Conservation (phyloP, 2,888 invertebrate species). For the Cantharis rustica region DNA sequence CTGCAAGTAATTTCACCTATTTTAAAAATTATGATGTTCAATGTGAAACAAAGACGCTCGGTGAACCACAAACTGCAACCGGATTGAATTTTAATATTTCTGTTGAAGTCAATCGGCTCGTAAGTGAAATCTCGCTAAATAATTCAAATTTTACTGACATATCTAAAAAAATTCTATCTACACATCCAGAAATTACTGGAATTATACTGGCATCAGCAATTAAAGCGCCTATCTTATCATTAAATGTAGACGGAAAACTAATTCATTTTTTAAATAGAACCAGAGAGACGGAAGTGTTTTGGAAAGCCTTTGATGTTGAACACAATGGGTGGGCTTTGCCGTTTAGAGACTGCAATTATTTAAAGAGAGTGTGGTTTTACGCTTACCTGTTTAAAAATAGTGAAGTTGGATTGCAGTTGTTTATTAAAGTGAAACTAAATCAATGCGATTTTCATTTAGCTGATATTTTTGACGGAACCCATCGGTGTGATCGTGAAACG, state of each 20-base stretch:
- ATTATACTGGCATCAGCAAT: constrained; percentile 52
- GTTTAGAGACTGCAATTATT: constrained; percentile 53
- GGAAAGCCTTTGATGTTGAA: constrained; percentile 60
- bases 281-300: constrained; percentile 60
- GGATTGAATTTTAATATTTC: constrained; percentile 46
- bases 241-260: constrained; percentile 45
- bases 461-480: constrained; percentile 70
- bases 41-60: constrained; percentile 47
- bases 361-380: constrained; percentile 50
- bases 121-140: constrained; percentile 35
- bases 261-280: constrained; percentile 53
- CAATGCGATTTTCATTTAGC: constrained; percentile 74
- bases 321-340: constrained; percentile 52
- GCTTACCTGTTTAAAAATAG: constrained; percentile 45
- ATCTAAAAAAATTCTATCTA: constrained; percentile 59
- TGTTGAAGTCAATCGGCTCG: constrained; percentile 37
- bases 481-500: constrained; percentile 62
- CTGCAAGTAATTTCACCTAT: constrained; percentile 52
- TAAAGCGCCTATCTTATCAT: constrained; percentile 41
- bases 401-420: constrained; percentile 45
- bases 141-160: constrained; percentile 39
- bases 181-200: constrained; percentile 53
- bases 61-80: constrained; percentile 49
- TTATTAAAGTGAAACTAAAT: constrained; percentile 64
- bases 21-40: constrained; percentile 38